These are phyloP conservation scores for Montipora cactus DNA, from an alignment of 64 coral and sea anemone species.

Conservation along the genomic window DNA sequence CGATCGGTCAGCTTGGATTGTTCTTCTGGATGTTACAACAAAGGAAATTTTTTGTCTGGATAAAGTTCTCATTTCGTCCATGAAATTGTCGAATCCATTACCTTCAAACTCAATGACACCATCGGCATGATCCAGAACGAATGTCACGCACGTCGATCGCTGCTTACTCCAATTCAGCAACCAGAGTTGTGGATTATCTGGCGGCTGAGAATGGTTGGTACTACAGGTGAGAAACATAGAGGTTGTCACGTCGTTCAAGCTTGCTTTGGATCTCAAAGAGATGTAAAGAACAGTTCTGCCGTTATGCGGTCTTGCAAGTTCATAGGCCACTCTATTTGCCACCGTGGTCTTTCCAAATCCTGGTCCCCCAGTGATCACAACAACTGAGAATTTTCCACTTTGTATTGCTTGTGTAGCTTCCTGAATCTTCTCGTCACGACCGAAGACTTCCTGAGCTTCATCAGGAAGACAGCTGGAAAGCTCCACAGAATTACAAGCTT, in stretches of 20 bases:
- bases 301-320: neutral
- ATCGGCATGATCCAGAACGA: slow-evolving; percentile 60
- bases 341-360: slow-evolving; percentile 78
- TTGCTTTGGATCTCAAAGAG: slow-evolving; percentile 17
- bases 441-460: slow-evolving; percentile 18
- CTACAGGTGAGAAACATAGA: slow-evolving; percentile 47
- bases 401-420: neutral
- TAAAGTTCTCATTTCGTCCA: slow-evolving; percentile 35
- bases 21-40: slow-evolving; percentile 55
- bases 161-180: slow-evolving; percentile 67
- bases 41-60: slow-evolving; percentile 54
- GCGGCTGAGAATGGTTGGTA: slow-evolving; percentile 30
- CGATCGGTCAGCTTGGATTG: neutral
- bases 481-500: neutral
- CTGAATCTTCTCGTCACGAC: slow-evolving; percentile 40
- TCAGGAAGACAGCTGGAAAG: slow-evolving; percentile 43
- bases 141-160: neutral
- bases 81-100: slow-evolving; percentile 14
- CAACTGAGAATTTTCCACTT: neutral
- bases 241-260: slow-evolving; percentile 31
- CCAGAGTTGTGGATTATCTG: slow-evolving; percentile 19
- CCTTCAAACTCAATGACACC: slow-evolving; percentile 14
- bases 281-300: slow-evolving; percentile 17
- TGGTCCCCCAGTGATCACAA: slow-evolving; percentile 63
- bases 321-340: slow-evolving; percentile 62